Evolutionary conservation across 2,888 invertebrate species (phyloP).

Genomic region (Brenthis ino): DNA sequence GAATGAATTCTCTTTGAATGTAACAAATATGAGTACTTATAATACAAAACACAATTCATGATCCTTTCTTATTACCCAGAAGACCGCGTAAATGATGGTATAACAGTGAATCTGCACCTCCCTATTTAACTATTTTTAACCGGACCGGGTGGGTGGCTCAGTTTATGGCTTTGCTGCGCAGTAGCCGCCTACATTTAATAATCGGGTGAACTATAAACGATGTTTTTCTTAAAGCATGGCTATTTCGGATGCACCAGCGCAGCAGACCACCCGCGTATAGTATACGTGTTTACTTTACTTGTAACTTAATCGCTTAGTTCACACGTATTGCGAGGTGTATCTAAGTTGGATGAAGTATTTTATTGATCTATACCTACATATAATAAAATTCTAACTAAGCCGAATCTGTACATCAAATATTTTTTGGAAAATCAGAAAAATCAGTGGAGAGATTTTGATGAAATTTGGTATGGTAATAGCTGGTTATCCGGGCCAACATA

Average conservation of each 20-base stretch:
- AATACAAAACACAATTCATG: neutral
- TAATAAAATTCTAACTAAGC: too few species aligned
- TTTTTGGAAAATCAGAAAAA: too few species aligned
- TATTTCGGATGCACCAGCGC: slow-evolving; percentile 65
- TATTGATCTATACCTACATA: neutral
- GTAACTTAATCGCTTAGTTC: slow-evolving; percentile 54
- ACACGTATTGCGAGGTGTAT: slow-evolving; percentile 39
- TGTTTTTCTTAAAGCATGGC: slow-evolving; percentile 75
- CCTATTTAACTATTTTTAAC: slow-evolving; percentile 60
- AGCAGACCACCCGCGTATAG: slow-evolving; percentile 66
- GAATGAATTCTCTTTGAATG: too few species aligned
- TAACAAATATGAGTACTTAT: too few species aligned
- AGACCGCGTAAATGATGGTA: slow-evolving; percentile 28
- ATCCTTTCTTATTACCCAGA: neutral
- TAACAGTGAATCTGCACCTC: slow-evolving; percentile 41
- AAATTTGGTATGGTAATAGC: too few species aligned
- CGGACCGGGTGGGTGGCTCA: slow-evolving; percentile 69
- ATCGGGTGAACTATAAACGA: slow-evolving; percentile 70
- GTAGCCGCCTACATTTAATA: slow-evolving; percentile 77
- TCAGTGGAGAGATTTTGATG: too few species aligned
- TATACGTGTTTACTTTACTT: slow-evolving; percentile 35
- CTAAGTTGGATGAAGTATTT: neutral
- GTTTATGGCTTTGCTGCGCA: slow-evolving; percentile 65
- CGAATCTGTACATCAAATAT: too few species aligned
- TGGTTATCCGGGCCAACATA: too few species aligned